A percentile compares a stretch with the other conserved stretches of the same genome.
Evolutionary conservation across 2,888 invertebrate species (phyloP).

Genomic region (Ormyrus nitidulus): DNA sequence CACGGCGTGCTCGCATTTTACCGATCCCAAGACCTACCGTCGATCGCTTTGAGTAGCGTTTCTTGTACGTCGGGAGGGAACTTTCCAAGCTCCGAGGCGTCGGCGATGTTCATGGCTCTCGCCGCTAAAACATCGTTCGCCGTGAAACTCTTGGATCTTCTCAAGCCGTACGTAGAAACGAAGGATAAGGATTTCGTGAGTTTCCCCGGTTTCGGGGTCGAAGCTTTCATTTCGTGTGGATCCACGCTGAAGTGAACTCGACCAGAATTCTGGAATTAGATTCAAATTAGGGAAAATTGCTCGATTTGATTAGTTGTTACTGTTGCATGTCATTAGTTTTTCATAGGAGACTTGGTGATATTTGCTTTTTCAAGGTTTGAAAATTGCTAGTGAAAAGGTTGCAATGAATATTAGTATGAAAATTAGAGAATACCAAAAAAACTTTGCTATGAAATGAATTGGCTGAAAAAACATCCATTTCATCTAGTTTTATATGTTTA

Average conservation of each 20-base stretch:
- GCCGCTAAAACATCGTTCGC: slow-evolving; percentile 83
- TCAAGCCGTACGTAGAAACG: slow-evolving; percentile 77
- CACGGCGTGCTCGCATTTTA: no score
- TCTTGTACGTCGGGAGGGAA: slow-evolving; percentile 86
- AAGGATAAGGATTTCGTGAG: slow-evolving; percentile 72
- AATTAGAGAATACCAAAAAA: no score
- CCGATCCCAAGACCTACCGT: slow-evolving; percentile 75
- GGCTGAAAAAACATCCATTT: no score
- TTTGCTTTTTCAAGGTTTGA: no score
- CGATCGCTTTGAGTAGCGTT: slow-evolving; percentile 85
- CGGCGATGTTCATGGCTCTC: slow-evolving; percentile 78
- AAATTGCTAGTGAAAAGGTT: no score
- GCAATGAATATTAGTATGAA: no score
- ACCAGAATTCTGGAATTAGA: slow-evolving; percentile 62
- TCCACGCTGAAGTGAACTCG: slow-evolving; percentile 71
- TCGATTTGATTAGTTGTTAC: no score
- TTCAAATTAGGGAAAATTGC: no score
- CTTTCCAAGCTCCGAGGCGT: slow-evolving; percentile 85
- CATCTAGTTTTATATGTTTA: no score
- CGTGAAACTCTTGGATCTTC: slow-evolving; percentile 89
- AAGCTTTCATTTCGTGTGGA: slow-evolving; percentile 59
- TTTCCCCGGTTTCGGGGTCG: slow-evolving; percentile 67
- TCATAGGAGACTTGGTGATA: no score
- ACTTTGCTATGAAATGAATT: no score
- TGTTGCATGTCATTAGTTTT: no score